Evolutionary conservation across 35 echinoderm and acorn worm genomes (phyloP).

Genomic region (Lytechinus pictus): DNA sequence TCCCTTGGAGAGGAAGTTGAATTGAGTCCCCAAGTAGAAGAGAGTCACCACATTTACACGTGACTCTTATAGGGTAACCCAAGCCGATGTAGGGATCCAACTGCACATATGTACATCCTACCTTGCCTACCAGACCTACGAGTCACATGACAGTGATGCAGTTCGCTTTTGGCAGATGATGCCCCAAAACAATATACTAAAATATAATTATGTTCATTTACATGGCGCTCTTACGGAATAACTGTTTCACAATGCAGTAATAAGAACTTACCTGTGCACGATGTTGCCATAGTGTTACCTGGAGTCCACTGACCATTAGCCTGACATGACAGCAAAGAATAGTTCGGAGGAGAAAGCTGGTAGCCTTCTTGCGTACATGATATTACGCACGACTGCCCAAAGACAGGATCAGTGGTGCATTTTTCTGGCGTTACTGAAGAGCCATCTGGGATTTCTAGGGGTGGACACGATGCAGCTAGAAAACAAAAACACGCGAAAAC

Average conservation of each 20-base stretch:
- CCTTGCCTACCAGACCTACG: no score
- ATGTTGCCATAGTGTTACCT: neutral
- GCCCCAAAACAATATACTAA: no score
- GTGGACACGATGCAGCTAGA: neutral
- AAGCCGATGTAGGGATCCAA: no score
- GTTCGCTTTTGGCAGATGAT: no score
- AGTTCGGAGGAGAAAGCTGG: neutral
- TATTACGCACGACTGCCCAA: neutral
- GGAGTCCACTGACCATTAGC: conserved; percentile 9
- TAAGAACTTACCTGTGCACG: neutral
- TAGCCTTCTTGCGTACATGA: neutral
- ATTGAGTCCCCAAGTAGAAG: no score
- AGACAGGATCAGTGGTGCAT: neutral
- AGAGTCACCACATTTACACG: no score
- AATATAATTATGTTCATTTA: no score
- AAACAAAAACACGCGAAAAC: neutral
- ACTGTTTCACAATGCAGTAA: neutral
- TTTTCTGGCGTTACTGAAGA: neutral
- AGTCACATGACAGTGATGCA: no score
- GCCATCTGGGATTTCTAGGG: neutral
- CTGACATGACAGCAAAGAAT: neutral
- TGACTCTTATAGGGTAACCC: no score
- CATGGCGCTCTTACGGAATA: no score
- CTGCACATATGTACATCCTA: no score
- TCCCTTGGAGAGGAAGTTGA: no score